phyloP scores from a whole-genome alignment of 1,140 invertebrate genomes.

The Bombus superbus region DNA sequence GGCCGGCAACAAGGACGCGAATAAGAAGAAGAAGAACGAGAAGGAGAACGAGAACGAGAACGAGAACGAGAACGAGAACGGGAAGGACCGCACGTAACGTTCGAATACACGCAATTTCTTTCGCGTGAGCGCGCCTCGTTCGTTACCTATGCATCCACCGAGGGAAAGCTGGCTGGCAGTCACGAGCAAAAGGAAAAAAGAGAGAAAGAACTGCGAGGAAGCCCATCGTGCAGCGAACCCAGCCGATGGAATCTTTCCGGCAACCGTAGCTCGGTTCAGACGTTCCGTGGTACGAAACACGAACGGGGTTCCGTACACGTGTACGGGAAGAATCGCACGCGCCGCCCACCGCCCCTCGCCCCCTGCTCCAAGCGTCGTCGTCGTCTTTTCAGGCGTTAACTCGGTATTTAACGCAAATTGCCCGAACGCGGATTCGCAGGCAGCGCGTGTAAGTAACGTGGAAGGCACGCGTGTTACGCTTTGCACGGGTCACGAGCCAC shows the following conservation, averaged over 20 bases:
- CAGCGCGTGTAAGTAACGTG: not conserved
- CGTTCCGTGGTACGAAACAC: slow-evolving; percentile 7
- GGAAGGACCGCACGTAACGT: not conserved
- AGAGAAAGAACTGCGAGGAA: not conserved
- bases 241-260: slow-evolving; percentile 28
- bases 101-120: slow-evolving; percentile 26
- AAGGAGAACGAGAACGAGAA: not conserved
- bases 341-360: not conserved
- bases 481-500: not conserved
- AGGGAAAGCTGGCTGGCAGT: slow-evolving; percentile 4
- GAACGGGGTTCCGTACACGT: not conserved
- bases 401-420: slow-evolving; percentile 39
- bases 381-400: not conserved
- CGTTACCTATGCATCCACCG: slow-evolving; percentile 19
- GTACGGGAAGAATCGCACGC: not conserved
- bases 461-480: slow-evolving; percentile 2
- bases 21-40: too few species aligned
- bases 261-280: slow-evolving; percentile 13
- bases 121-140: slow-evolving; percentile 37
- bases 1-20: too few species aligned
- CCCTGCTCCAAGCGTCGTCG: too few species aligned
- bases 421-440: not conserved
- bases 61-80: not conserved
- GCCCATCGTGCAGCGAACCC: not conserved
- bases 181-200: not conserved